Evolutionary conservation across 2,113 vertebrate species (phyloP).

Genomic region (Hypomesus transpacificus): DNA sequence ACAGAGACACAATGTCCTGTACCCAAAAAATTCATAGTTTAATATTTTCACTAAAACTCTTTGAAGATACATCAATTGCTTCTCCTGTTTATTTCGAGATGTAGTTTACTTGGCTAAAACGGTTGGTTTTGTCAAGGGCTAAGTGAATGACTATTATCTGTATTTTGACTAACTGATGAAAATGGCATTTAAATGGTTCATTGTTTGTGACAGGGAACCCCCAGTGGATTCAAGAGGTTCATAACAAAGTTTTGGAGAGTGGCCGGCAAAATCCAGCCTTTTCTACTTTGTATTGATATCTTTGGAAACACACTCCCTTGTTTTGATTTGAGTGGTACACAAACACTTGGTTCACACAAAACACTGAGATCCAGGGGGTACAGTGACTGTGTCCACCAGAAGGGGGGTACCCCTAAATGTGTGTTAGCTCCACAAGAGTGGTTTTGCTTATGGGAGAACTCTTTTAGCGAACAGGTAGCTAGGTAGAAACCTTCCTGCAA

Average conservation of each 20-base stretch:
- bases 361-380: too few relatives aligned
- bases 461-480: too few relatives aligned
- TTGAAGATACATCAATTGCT: conserved; percentile 42
- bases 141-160: conserved; percentile 43
- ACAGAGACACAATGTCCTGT: conserved; percentile 44
- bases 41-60: conserved; percentile 27
- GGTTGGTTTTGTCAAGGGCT: conserved; percentile 48
- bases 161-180: conserved; percentile 62
- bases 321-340: conserved; percentile 13
- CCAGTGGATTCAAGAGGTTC: conserved; percentile 31
- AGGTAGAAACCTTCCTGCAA: not conserved
- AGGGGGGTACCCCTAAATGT: too few relatives aligned
- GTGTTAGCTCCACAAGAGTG: too few relatives aligned
- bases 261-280: not conserved
- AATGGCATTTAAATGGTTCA: conserved; percentile 54
- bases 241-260: conserved; percentile 26
- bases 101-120: conserved; percentile 46
- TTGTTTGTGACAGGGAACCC: conserved; percentile 51
- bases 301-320: conserved; percentile 26
- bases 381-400: too few relatives aligned
- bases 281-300: conserved; percentile 17
- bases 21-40: conserved; percentile 48
- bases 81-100: conserved; percentile 43
- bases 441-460: too few relatives aligned
- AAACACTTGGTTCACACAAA: too few relatives aligned